Conservation (phyloP, 2,113 vertebrate genomes). For the Alectura lathami region DNA sequence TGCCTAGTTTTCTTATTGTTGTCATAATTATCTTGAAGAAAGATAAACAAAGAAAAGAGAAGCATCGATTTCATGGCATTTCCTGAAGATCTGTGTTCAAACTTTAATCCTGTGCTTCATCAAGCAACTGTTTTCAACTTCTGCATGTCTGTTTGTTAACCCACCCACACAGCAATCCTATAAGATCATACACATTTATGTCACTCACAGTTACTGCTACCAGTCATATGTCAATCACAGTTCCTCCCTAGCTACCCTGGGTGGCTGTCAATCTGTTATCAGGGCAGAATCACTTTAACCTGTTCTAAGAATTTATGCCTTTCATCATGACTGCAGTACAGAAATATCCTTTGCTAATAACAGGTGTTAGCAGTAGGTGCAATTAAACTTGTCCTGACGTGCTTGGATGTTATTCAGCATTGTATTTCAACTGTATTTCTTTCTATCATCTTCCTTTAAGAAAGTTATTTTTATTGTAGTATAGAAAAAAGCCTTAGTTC, state of each 20-base stretch:
- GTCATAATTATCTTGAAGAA: slow-evolving; percentile 11
- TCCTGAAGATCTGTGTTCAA: slow-evolving; percentile 37
- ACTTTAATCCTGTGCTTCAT: slow-evolving; percentile 10
- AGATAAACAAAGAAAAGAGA: slow-evolving; percentile 17
- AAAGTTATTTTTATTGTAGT: not conserved
- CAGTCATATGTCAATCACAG: slow-evolving; percentile 40
- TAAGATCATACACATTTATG: slow-evolving; percentile 41
- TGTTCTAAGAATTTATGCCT: slow-evolving; percentile 7
- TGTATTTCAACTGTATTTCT: not conserved
- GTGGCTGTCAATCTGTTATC: slow-evolving; percentile 42
- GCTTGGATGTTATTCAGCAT: not conserved
- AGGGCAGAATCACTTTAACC: slow-evolving; percentile 13
- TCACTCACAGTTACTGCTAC: slow-evolving; percentile 22
- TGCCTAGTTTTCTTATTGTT: slow-evolving; percentile 5
- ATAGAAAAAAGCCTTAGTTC: not conserved
- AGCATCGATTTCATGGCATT: not conserved
- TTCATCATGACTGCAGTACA: not conserved
- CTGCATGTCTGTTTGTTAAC: not conserved
- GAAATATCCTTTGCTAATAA: slow-evolving; percentile 37
- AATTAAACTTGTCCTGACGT: not conserved
- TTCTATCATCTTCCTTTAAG: not conserved
- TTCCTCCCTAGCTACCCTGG: slow-evolving; percentile 3
- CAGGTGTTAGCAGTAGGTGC: not conserved
- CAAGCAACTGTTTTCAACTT: not conserved
- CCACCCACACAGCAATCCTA: slow-evolving; percentile 4